Conservation (phyloP, 1,140 invertebrate genomes). For the Apocrypta bakeri region DNA sequence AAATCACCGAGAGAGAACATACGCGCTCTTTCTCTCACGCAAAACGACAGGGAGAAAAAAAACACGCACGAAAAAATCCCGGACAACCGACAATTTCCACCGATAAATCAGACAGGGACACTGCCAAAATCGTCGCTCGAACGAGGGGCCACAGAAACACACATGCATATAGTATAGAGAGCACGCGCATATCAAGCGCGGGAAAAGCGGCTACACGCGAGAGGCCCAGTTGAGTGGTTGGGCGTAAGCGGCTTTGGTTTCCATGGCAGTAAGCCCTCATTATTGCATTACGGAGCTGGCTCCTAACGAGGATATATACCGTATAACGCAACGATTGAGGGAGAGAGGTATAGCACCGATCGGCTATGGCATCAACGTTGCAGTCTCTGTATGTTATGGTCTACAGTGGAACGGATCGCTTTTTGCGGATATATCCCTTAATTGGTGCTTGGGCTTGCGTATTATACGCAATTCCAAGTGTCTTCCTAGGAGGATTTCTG, state of each 20-base stretch:
- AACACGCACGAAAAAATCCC: conserved; percentile 20
- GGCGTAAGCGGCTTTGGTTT: conserved; percentile 75
- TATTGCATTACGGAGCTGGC: conserved; percentile 73
- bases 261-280: conserved; percentile 76
- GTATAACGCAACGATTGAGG: background rate
- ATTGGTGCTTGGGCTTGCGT: background rate
- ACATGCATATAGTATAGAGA: background rate
- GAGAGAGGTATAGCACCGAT: background rate
- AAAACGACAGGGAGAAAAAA: background rate
- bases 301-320: conserved; percentile 61
- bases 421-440: background rate
- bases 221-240: conserved; percentile 68
- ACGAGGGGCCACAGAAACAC: conserved; percentile 5
- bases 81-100: conserved; percentile 12
- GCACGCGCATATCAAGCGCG: background rate
- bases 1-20: too few relatives aligned
- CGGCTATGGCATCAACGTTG: background rate
- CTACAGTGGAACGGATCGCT: background rate
- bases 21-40: background rate
- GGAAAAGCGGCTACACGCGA: conserved; percentile 42
- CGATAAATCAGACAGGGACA: conserved; percentile 42
- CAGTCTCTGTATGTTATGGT: background rate
- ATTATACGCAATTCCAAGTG: background rate
- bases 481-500: background rate
- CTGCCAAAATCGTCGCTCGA: conserved; percentile 12